These are phyloP conservation scores for Rotaria magnacalcarata DNA, from an alignment of 2,888 invertebrate genomes.

Conservation along the genomic window DNA sequence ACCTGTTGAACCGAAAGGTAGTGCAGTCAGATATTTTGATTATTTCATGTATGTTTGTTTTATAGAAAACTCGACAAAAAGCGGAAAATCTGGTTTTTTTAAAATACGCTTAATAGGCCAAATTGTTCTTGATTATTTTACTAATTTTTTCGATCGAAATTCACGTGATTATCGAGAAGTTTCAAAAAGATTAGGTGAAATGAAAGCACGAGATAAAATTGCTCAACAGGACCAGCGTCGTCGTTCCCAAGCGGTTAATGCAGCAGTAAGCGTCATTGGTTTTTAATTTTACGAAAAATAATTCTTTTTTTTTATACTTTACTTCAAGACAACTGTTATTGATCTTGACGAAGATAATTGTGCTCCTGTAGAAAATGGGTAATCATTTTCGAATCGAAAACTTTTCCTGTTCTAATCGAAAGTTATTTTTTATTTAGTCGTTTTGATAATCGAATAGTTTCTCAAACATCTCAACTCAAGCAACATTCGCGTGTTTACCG, in stretches of 20 bases:
- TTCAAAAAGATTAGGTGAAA: slow-evolving; percentile 72
- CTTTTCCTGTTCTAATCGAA: no score
- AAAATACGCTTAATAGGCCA: neutral
- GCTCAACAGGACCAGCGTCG: neutral
- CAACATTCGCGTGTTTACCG: neutral
- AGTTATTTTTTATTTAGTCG: neutral
- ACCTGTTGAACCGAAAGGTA: neutral
- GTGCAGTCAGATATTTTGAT: neutral
- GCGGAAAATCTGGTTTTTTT: neutral
- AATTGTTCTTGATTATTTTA: slow-evolving; percentile 71
- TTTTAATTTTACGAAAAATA: neutral
- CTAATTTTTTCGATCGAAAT: slow-evolving; percentile 75
- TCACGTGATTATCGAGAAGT: slow-evolving; percentile 92
- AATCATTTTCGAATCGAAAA: neutral
- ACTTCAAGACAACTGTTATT: neutral
- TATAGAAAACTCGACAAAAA: neutral
- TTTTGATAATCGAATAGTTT: neutral
- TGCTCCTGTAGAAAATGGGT: neutral
- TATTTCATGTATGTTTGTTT: neutral
- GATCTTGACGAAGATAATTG: neutral
- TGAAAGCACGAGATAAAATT: slow-evolving; percentile 37
- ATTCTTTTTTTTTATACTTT: neutral
- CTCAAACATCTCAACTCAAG: neutral
- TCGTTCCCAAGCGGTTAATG: neutral
- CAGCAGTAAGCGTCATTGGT: neutral